Evolutionary conservation across 2,113 vertebrate genomes (phyloP).

Genomic region (Sinocyclocheilus grahami): DNA sequence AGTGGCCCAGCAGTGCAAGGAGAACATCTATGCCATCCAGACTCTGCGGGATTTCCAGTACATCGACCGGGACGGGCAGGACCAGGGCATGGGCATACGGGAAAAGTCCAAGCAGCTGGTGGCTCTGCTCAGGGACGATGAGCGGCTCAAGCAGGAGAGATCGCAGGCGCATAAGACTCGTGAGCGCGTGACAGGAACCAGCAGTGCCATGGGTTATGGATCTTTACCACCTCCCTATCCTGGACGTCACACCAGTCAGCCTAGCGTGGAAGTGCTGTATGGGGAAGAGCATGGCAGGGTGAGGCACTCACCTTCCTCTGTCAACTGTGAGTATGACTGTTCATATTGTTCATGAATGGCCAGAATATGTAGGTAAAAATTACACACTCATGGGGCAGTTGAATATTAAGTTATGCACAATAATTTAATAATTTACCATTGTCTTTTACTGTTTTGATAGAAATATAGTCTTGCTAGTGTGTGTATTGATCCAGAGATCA

Average conservation of each 20-base stretch:
- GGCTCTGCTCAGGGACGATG: conserved; percentile 86
- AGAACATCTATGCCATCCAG: conserved; percentile 93
- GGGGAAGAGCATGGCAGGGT: conserved; percentile 73
- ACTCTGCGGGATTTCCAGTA: conserved; percentile 96
- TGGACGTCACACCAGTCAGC: conserved; percentile 67
- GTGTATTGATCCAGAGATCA: no score
- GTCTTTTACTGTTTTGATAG: no score
- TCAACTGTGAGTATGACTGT: conserved; percentile 83
- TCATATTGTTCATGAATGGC: not conserved
- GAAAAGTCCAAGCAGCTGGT: conserved; percentile 95
- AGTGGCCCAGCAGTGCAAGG: conserved; percentile 88
- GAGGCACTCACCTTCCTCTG: conserved; percentile 79
- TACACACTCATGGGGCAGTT: no score
- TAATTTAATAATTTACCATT: no score
- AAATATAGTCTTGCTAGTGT: no score
- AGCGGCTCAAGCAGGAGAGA: conserved; percentile 87
- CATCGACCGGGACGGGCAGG: conserved; percentile 89
- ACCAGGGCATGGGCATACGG: conserved; percentile 91
- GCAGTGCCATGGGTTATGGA: conserved; percentile 66
- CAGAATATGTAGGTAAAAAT: not conserved
- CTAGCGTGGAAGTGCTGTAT: conserved; percentile 52
- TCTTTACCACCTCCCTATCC: conserved; percentile 80
- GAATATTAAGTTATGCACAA: no score
- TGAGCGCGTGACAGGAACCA: conserved; percentile 81
- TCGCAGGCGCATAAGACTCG: conserved; percentile 86